These are phyloP conservation scores for Typhlichthys eigenmanni DNA, from an alignment of 2,797 vertebrate genomes.

Conservation along the genomic window DNA sequence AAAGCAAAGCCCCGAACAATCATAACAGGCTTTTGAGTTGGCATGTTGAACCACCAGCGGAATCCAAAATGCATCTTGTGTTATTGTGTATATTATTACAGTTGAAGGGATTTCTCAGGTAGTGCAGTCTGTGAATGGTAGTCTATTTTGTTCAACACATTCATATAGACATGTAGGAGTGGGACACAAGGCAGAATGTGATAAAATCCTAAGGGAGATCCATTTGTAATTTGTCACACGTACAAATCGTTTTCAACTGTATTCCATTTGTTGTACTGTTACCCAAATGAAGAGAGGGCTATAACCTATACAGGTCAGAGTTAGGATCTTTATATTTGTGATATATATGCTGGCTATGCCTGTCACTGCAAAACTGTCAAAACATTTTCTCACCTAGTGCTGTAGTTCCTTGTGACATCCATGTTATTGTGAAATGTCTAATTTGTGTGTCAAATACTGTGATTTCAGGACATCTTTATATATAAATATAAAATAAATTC, in stretches of 20 bases:
- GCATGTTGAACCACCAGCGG: slow-evolving; percentile 1
- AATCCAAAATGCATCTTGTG: neutral
- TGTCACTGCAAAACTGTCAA: neutral
- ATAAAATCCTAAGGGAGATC: neutral
- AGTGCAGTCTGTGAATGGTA: slow-evolving; percentile 9
- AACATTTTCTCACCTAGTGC: neutral
- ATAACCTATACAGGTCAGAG: neutral
- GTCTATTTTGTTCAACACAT: neutral
- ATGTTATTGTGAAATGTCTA: slow-evolving; percentile 27
- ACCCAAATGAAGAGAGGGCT: neutral
- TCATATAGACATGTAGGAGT: no score
- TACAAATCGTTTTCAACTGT: slow-evolving; percentile 1
- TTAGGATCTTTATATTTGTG: neutral
- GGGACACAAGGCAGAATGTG: no score
- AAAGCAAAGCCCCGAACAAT: slow-evolving; percentile 8
- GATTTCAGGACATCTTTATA: slow-evolving; percentile 33
- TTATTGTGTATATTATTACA: neutral
- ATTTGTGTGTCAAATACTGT: slow-evolving; percentile 36
- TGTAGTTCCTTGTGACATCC: slow-evolving; percentile 22
- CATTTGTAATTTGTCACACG: slow-evolving; percentile 18
- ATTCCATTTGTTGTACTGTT: neutral
- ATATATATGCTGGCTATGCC: neutral
- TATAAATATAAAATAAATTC: slow-evolving; percentile 9
- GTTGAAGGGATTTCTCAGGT: slow-evolving; percentile 26
- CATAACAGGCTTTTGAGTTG: slow-evolving; percentile 24